Evolutionary conservation across 2,888 invertebrate species (phyloP), one percentile per base, ranked within the genome.

Genomic region (Beris chalybata): DNA sequence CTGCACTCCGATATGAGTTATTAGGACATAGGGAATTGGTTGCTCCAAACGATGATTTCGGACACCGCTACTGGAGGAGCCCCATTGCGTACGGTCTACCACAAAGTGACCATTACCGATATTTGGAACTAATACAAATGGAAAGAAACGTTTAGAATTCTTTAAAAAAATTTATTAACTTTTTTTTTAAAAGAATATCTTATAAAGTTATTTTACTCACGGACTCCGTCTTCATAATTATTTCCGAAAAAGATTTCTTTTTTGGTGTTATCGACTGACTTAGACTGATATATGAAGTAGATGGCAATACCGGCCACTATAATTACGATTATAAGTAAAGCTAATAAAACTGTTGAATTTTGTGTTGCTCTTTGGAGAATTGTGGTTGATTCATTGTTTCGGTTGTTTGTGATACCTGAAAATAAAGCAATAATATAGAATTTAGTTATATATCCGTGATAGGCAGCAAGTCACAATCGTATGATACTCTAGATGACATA

Each of bases 1-100:
- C 67, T 76, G 75, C 22, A 82, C 82, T 2, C 80, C 85, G 1
- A 85, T 82, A 70, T 85, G 85, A 12, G 83, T 82, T 55, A 85
- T 79, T 2, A 85, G 72, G 0, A 84, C 82, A 69, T 82, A 81
- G 1, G 80, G 77, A 32, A 82, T 78, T 15, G 84, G 84, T 67
- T 76, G 76, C 4, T 70, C 53, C 53, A 83, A 73, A 52, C 29
- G 65, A 63, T 78, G 70, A 52, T 22, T 52, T 0, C 53, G 63
- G 5, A 73, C 75, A 38, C 73, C 61, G 29, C 77, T 68, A 38
- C 74, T 73, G 4, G 70, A 70, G 13, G 81, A 74, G 29, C 80
- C 81, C 82, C 82, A 82, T 72, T 79, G 79, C 31, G 70, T 69
- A 4, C 81, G 74, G 65, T 80, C 77, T 70, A 80, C 74, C 47